phyloP scores from a whole-genome alignment of 2,888 invertebrate species.

The Tipula helvola region DNA sequence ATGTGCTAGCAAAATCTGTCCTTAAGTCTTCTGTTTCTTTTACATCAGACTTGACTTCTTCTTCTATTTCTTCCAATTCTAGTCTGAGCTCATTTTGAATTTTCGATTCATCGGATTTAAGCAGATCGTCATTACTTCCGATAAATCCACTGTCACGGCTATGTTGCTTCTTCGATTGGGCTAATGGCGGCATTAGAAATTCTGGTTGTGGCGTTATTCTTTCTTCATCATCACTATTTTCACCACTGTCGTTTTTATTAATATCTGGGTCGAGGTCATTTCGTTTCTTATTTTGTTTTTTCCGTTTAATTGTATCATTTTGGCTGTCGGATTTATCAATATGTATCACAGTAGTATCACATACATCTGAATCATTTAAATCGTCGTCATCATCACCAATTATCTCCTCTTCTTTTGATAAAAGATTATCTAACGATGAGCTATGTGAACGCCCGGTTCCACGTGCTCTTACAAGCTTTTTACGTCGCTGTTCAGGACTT shows the following conservation, averaged over 20 bases:
- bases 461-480: conserved; percentile 65
- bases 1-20: neutral
- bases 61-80: conserved; percentile 45
- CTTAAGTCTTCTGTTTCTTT: conserved; percentile 28
- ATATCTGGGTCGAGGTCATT: conserved; percentile 32
- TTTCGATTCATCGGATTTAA: conserved; percentile 30
- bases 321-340: conserved; percentile 61
- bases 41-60: conserved; percentile 44
- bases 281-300: conserved; percentile 64
- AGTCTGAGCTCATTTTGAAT: conserved; percentile 36
- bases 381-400: conserved; percentile 25
- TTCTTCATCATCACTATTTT: conserved; percentile 50
- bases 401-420: conserved; percentile 50
- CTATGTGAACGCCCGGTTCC: conserved; percentile 75
- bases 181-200: conserved; percentile 40
- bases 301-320: conserved; percentile 71
- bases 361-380: conserved; percentile 50
- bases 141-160: conserved; percentile 82
- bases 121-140: conserved; percentile 74
- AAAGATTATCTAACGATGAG: conserved; percentile 64
- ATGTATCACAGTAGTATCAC: conserved; percentile 49
- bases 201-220: conserved; percentile 58
- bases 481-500: conserved; percentile 74
- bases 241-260: conserved; percentile 50
- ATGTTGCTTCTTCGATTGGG: conserved; percentile 61